Evolutionary conservation across 2,888 invertebrate species (phyloP), one percentile per base, ranked within the genome.

Genomic region (Salticus scenicus): DNA sequence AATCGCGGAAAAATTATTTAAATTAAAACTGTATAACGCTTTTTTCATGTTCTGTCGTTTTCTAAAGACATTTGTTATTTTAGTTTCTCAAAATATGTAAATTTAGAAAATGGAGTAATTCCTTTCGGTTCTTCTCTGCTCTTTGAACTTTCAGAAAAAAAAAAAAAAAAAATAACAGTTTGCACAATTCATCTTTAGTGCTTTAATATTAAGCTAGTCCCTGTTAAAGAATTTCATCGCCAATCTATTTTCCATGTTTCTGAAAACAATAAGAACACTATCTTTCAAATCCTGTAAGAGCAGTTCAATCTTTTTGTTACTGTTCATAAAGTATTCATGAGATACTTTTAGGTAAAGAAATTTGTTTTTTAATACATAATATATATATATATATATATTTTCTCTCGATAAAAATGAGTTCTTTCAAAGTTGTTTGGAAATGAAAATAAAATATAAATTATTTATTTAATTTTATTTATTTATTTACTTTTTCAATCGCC

Each of bases 161-260:
- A n/a, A n/a, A n/a, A n/a, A n/a, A n/a, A n/a, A n/a, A n/a, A 57
- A 57, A 57, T 57, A 47, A 57, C 57, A 57, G 57, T 57, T 24
- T n/a, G 5, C 20, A 24, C 57, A 20, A 57, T 57, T 24, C 57
- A 24, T 57, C 57, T 57, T 57, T 57, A 20, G 24, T 24, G 12
- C 24, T 57, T 57, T 57, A 57, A 57, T 57, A 57, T 57, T 57
- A 57, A 57, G 12, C 57, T 24, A 57, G 24, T 20, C 20, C 1
- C 1, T 10, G 12, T 47, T 5, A 24, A 57, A 17, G 24, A 57
- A 57, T 57, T 24, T 24, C 57, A 5, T 5, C 24, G 57, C 57
- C 57, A 57, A 57, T 57, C 24, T 57, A 57, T 57, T 57, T 57
- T 57, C 57, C 57, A 24, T 57, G 57, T 57, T 57, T 7, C 57